phyloP scores from a whole-genome alignment of 1,140 invertebrate genomes.

The Drosophila hydei region DNA sequence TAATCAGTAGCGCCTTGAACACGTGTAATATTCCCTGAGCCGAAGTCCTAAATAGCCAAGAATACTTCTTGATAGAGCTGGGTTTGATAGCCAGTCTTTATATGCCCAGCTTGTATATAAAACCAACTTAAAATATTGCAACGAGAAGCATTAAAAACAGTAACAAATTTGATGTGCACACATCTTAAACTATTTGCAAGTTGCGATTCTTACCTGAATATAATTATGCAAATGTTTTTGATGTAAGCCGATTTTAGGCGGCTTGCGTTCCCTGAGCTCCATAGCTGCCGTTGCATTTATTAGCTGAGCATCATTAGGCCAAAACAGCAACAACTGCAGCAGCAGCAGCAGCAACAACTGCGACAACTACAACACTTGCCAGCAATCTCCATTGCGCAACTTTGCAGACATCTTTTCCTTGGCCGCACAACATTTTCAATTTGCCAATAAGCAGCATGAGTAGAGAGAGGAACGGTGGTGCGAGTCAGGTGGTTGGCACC shows the following conservation, averaged over 20 bases:
- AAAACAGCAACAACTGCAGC: constrained; percentile 13
- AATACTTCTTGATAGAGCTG: too few relatives aligned
- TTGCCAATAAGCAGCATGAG: constrained; percentile 44
- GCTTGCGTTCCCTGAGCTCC: not conserved
- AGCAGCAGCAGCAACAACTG: not conserved
- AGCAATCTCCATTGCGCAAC: constrained; percentile 35
- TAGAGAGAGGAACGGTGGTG: not conserved
- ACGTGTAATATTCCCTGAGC: too few relatives aligned
- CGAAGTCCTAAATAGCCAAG: too few relatives aligned
- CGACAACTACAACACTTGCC: constrained; percentile 11
- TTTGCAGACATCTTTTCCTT: constrained; percentile 37
- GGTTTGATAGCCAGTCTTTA: too few relatives aligned
- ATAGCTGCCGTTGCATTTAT: constrained; percentile 31
- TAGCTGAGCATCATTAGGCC: constrained; percentile 39
- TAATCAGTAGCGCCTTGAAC: too few relatives aligned
- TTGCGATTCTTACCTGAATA: not conserved
- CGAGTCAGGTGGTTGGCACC: constrained; percentile 53
- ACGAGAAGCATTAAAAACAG: too few relatives aligned
- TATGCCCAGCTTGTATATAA: too few relatives aligned
- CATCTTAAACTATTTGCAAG: not conserved
- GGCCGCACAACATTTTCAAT: constrained; percentile 75
- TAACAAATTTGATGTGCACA: not conserved
- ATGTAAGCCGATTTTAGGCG: constrained; percentile 2
- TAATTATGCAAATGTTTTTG: constrained; percentile 35
- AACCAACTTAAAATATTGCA: too few relatives aligned